These are phyloP conservation scores for Myiotriccus ornatus DNA, from an alignment of 2,797 vertebrate species.

Conservation along the genomic window DNA sequence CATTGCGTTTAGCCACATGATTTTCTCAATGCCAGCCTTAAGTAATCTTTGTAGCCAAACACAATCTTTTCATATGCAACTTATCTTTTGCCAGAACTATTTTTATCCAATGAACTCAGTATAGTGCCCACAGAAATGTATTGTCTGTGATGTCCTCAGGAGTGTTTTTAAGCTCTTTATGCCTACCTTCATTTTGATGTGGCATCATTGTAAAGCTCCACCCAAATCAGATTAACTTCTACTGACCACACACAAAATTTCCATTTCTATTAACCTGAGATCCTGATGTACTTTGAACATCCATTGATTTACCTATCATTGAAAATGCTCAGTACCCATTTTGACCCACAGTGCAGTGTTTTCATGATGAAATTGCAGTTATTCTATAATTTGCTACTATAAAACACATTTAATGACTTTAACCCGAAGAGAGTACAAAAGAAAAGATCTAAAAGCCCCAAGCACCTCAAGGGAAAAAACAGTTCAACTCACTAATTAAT, in stretches of 20 bases:
- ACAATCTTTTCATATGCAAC: constrained; percentile 39
- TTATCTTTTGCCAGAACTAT: constrained; percentile 72
- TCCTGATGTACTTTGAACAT: not conserved
- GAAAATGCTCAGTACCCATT: not conserved
- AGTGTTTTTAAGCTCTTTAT: not conserved
- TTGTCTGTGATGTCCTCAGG: not conserved
- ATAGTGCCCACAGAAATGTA: not conserved
- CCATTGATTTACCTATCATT: not conserved
- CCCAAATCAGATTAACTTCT: not conserved
- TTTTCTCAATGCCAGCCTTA: constrained; percentile 65
- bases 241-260: not conserved
- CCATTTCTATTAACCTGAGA: not conserved
- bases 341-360: not conserved
- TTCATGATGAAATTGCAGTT: not conserved
- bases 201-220: not conserved
- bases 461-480: not conserved
- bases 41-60: constrained; percentile 51
- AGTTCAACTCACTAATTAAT: not conserved
- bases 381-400: not conserved
- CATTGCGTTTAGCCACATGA: constrained; percentile 45
- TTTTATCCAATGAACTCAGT: constrained; percentile 34
- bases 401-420: not conserved
- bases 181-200: constrained; percentile 24
- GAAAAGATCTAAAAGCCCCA: not conserved
- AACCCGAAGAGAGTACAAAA: not conserved